Evolutionary conservation across 2,888 invertebrate species (phyloP), one percentile per base, ranked within the genome.

Genomic region (Deilephila porcellus): DNA sequence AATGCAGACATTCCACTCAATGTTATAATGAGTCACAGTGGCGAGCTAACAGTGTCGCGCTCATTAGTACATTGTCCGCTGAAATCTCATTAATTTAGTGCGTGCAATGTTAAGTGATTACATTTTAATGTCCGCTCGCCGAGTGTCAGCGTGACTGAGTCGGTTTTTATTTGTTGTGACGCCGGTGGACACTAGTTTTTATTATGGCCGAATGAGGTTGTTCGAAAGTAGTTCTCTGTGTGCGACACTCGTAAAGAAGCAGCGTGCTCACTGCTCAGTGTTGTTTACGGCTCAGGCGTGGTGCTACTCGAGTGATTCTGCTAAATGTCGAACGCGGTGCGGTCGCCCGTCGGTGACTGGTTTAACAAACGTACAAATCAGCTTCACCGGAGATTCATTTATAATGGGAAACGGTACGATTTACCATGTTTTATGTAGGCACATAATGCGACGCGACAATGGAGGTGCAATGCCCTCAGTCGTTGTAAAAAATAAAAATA

Each of bases 61-160:
- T 91, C 91, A 88, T 93, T 92, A 93, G 88, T 88, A 90, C 88
- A 85, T 87, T 89, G 92, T 90, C 89, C 86, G 85, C 90, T 91
- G 87, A 93, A 93, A 93, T 93, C 92, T 92, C 92, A 93, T 94
- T 94, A 92, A 90, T 91, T 86, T 88, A 86, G 90, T 92, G 92
- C 91, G 92, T 92, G 91, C 90, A 88, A 85, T 90, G 90, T 91
- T 91, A 91, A 93, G 91, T 92, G 92, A 93, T 92, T 93, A 93
- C 90, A 90, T 92, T 92, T 91, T 90, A 91, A 90, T 90, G 90
- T 88, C 82, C 79, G 81, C 85, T 84, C 83, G 83, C 82, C 82
- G 81, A 74, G 82, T 85, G 90, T 86, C 87, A 84, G 86, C 84
- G 85, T 88, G 87, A 84, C 85, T 85, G 82, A 85, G 86, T 86